phyloP scores from a whole-genome alignment of 2,888 invertebrate genomes.

The Panopea generosa region DNA sequence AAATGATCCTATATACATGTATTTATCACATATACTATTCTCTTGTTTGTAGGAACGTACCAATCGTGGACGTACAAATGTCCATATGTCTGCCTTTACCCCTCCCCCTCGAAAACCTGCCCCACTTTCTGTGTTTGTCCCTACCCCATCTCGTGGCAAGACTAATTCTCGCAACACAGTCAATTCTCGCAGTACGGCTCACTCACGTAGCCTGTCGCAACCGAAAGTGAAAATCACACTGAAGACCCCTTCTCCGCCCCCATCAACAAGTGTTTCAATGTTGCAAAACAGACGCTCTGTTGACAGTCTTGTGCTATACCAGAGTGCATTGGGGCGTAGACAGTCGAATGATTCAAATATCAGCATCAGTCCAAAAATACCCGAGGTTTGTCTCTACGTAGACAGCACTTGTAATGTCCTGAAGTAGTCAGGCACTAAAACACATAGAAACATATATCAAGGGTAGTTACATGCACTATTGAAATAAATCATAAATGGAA shows the following conservation, averaged over 20 bases:
- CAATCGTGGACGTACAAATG: conserved; percentile 9
- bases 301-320: conserved; percentile 59
- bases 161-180: conserved; percentile 25
- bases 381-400: conserved; percentile 38
- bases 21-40: no score
- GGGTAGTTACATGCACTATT: background rate
- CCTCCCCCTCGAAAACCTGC: conserved; percentile 70
- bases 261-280: conserved; percentile 46
- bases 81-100: conserved; percentile 73
- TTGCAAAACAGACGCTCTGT: conserved; percentile 63
- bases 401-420: no score
- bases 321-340: conserved; percentile 33
- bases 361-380: conserved; percentile 37
- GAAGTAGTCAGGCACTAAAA: background rate
- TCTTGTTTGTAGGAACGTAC: conserved; percentile 4
- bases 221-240: conserved; percentile 25
- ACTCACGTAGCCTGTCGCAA: no score
- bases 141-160: conserved; percentile 17
- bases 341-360: conserved; percentile 12
- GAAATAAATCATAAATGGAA: no score
- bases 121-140: conserved; percentile 52
- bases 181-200: background rate
- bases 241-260: conserved; percentile 64
- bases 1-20: no score
- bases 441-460: background rate